Evolutionary conservation across 92 coral and sea anemone genomes (phyloP).

Genomic region (Palythoa grandiflora): DNA sequence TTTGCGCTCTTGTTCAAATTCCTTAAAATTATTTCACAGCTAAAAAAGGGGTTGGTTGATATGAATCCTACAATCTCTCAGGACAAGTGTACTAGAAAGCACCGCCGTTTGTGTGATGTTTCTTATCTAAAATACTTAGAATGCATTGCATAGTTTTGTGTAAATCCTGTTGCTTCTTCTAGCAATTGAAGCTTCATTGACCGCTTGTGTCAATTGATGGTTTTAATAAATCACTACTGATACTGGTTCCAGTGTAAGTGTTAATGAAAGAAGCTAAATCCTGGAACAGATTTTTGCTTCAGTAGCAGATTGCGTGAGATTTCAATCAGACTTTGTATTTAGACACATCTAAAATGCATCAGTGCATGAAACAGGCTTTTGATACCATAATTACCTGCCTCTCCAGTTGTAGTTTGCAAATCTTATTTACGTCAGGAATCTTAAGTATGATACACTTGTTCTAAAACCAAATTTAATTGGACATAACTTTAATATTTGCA

Average conservation of each 20-base stretch:
- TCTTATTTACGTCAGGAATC: not conserved
- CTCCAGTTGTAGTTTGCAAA: not conserved
- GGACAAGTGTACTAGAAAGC: not conserved
- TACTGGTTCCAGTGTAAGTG: not conserved
- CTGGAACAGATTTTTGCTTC: not conserved
- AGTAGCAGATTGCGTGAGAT: conserved; percentile 28
- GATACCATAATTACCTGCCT: conserved; percentile 3
- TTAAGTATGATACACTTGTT: conserved; percentile 7
- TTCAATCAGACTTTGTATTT: not conserved
- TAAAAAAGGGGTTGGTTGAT: not conserved
- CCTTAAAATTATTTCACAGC: not conserved
- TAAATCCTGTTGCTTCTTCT: not conserved
- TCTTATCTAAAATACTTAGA: conserved; percentile 41
- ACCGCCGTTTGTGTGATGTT: not conserved
- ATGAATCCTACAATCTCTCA: not conserved
- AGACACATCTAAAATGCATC: conserved; percentile 14
- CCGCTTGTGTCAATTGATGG: not conserved
- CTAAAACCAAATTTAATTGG: not conserved
- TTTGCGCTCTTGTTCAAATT: not conserved
- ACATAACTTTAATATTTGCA: not conserved
- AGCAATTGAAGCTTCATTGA: not conserved
- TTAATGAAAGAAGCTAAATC: not conserved
- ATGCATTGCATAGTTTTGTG: conserved; percentile 32
- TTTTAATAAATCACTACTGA: not conserved
- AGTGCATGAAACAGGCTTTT: conserved; percentile 31